Evolutionary conservation across 2,113 vertebrate genomes (phyloP), one percentile per base, ranked within the genome.

Genomic region (Chelonoidis abingdonii): DNA sequence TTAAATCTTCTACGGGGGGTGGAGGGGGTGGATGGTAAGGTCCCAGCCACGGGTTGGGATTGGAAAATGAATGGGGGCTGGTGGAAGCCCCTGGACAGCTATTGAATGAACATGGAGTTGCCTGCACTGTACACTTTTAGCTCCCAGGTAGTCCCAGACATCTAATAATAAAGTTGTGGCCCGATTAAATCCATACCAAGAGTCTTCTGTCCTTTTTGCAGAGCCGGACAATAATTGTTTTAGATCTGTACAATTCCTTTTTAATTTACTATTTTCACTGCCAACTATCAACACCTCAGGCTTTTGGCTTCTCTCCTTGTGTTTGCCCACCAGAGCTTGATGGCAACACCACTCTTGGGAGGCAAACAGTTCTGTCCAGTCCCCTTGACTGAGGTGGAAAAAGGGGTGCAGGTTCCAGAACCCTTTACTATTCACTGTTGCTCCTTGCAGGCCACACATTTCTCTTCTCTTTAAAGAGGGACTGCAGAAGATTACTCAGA

Each of bases 331-430:
- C 8, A 11, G 4, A 69, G 35, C 12, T 6, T 59, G 7, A 1
- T 1, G 25, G 21, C 41, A 44, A 65, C 62, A 17, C 31, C 16
- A 35, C 14, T 59, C 27, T 4, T 27, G 29, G 29, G 13, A 16
- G 14, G 4, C 0, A 0, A n/a, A 38, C 1, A 65, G 4, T 80
- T 9, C 24, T 76, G 53, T 84, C 12, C 6, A 86, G n/a, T 3
- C 19, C 9, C 92, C 83, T 84, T 16, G 31, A 44, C 6, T 78
- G 53, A 52, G 17, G 24, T 35, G 24, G 14, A 81, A 29, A 75
- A 44, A 5, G 17, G 54, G 25, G 22, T 8, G 29, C 6, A 81
- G 5, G 11, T 49, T 85, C 38, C 53, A 65, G 53, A 49, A 22
- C 2, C 2, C 1, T 89, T 80, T 87, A 8, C 57, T 12, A 12